Evolutionary conservation across 2,797 vertebrate genomes (phyloP), one percentile per base, ranked within the genome.

Genomic region (Cossypha heuglini): DNA sequence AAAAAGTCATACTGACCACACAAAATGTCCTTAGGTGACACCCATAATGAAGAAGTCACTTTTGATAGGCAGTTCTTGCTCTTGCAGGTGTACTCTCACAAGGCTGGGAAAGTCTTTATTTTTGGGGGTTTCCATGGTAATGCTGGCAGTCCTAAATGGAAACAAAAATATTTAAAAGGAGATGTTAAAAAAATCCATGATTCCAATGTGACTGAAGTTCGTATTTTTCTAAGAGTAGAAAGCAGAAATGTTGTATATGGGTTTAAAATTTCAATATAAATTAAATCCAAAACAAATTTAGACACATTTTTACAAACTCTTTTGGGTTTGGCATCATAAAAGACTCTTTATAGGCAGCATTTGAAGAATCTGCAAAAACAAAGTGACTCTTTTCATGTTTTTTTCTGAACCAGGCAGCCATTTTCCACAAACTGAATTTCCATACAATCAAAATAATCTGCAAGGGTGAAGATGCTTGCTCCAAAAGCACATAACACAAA

Each of bases 101-200:
- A 92, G 77, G 80, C 94, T 94, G 91, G 80, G 77, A 93, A 90
- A 90, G 82, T 77, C 95, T 95, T 85, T 96, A 85, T 91, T 96
- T 95, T 88, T 69, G 54, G 74, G 78, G 33, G 94, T 97, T 97
- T 96, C 95, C 77, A 92, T 94, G 64, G 96, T 68, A 94, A 96
- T 94, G 82, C 52, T 97, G 96, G 96, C 94, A 96, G 75, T 69
- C 71, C 87, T 95, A 86, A 91, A 93, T 91, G 95, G 92, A 95
- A 97, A 97, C 87, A 95, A 95, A 97, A 96, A 91, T 78, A 86
- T 93, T 96, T 91, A 83, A 95, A 96, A 96, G 87, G 52, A 83
- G 71, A 90, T 93, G 79, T 93, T 73, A 38, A 93, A 52, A 86
- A 86, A 89, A 55, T 7, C 2, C 13, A 2, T 35, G 57, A 90